Percentiles rank a stretch among this genome's conserved stretches.
These are phyloP conservation scores for Acronicta alni DNA, from an alignment of 2,888 invertebrate genomes.

Conservation along the genomic window DNA sequence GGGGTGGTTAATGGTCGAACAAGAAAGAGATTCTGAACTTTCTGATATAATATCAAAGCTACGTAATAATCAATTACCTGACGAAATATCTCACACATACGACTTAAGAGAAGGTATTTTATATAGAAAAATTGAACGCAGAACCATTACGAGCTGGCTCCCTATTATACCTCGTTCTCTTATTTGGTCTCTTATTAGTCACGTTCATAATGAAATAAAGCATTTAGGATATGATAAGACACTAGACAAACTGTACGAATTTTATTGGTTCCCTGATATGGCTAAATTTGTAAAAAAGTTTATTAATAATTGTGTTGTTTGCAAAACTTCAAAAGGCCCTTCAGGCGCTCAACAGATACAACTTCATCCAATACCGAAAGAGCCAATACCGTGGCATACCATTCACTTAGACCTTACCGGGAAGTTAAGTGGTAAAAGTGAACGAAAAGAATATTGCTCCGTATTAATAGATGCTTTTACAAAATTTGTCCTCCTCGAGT, in stretches of 20 bases:
- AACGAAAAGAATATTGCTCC: conserved; percentile 47
- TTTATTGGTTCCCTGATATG: conserved; percentile 19
- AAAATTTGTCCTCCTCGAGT: conserved; percentile 48
- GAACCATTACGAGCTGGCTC: conserved; percentile 43
- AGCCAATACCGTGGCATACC: conserved; percentile 52
- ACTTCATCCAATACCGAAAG: conserved; percentile 50
- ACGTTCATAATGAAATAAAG: conserved; percentile 1
- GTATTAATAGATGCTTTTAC: too few relatives aligned
- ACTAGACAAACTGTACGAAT: conserved; percentile 3
- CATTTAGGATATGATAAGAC: conserved; percentile 10
- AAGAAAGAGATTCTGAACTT: conserved; percentile 51
- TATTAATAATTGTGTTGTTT: conserved; percentile 4
- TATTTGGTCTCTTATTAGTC: conserved; percentile 42
- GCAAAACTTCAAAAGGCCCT: conserved; percentile 5
- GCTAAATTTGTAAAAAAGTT: too few relatives aligned
- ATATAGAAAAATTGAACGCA: conserved; percentile 47
- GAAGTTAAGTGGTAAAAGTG: too few relatives aligned
- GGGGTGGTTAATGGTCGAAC: conserved; percentile 53
- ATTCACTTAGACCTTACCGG: conserved; percentile 55
- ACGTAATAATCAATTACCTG: conserved; percentile 1
- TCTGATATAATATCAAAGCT: conserved; percentile 36
- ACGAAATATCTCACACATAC: conserved; percentile 40
- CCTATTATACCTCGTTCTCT: conserved; percentile 50
- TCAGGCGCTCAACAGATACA: conserved; percentile 6
- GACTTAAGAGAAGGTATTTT: conserved; percentile 48